Conservation (phyloP, 1,140 invertebrate species). For the Ridgeia piscesae region DNA sequence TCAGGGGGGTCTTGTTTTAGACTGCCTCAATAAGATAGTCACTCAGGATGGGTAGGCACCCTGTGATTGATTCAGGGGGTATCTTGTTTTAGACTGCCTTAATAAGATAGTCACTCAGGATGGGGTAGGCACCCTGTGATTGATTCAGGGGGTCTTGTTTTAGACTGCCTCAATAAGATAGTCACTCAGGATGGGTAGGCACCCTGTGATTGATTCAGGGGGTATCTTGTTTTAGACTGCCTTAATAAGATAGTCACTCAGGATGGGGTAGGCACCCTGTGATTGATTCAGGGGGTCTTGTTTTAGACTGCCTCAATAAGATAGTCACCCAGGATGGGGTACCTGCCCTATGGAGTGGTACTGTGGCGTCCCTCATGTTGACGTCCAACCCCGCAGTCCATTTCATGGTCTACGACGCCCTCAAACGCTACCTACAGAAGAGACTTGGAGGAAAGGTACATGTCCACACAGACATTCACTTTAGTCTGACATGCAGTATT, state of each 20-base stretch:
- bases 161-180: too few relatives aligned
- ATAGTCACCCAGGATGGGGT: constrained; percentile 73
- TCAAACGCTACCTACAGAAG: constrained; percentile 67
- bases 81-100: too few relatives aligned
- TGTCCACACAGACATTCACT: background rate
- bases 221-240: too few relatives aligned
- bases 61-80: constrained; percentile 64
- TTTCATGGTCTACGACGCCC: constrained; percentile 84
- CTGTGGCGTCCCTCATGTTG: constrained; percentile 78
- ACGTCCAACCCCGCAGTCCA: constrained; percentile 87
- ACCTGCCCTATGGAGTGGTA: constrained; percentile 76
- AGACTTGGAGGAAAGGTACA: background rate
- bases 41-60: constrained; percentile 70
- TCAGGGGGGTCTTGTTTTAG: constrained; percentile 45
- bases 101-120: too few relatives aligned
- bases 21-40: constrained; percentile 67
- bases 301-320: constrained; percentile 64
- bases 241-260: too few relatives aligned
- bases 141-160: too few relatives aligned
- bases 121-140: too few relatives aligned
- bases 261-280: too few relatives aligned
- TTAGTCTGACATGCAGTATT: background rate
- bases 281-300: constrained; percentile 12
- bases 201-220: too few relatives aligned
- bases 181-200: too few relatives aligned